These are phyloP conservation scores for Geodia barretti DNA, from an alignment of 37 sponge, comb jelly and placozoan species.

Conservation along the genomic window DNA sequence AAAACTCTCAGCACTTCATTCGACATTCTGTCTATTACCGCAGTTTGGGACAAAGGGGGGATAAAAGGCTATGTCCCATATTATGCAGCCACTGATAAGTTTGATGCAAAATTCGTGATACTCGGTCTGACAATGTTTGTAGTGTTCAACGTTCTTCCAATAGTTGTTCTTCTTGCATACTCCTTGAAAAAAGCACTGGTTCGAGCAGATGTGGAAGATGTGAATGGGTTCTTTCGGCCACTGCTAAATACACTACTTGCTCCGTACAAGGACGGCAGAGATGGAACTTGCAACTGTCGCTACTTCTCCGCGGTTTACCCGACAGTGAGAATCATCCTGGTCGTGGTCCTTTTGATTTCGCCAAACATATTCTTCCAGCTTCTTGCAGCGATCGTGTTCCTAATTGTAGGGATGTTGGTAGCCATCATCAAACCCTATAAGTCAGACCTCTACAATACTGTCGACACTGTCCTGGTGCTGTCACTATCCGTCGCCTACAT, in stretches of 20 bases:
- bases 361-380: not conserved
- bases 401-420: not conserved
- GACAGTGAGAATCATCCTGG: not conserved
- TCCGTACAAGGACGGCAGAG: not conserved
- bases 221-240: not conserved
- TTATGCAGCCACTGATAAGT: not conserved
- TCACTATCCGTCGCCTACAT: not conserved
- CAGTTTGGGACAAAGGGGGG: not conserved
- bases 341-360: not conserved
- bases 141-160: not conserved
- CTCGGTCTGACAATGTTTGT: not conserved
- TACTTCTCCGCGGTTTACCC: not conserved
- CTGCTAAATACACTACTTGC: not conserved
- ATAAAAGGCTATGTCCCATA: not conserved
- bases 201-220: not conserved
- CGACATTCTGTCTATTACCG: not conserved
- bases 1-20: conserved; percentile 1
- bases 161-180: not conserved
- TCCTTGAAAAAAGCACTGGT: not conserved
- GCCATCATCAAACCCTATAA: not conserved
- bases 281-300: not conserved
- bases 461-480: not conserved
- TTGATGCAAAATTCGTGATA: not conserved
- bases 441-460: not conserved
- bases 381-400: not conserved